Evolutionary conservation across 1,140 invertebrate genomes (phyloP).

Genomic region (Pristionchus pacificus): DNA sequence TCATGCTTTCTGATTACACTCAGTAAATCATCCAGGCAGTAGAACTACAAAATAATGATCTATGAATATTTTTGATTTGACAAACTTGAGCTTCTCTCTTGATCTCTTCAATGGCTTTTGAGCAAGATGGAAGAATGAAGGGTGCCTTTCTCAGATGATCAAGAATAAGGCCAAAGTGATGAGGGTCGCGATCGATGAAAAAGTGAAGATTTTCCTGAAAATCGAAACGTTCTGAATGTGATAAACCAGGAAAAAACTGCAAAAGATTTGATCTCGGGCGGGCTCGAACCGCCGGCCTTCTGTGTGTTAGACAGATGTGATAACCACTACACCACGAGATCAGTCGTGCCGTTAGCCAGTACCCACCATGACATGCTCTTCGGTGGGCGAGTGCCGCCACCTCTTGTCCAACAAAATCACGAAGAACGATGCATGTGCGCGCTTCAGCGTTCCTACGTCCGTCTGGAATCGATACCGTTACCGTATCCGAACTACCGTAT

Average conservation of each 20-base stretch:
- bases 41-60: not conserved
- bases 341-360: too few relatives aligned
- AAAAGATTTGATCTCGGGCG: constrained; percentile 45
- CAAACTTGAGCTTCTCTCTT: not conserved
- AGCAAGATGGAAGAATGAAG: not conserved
- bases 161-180: not conserved
- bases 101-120: not conserved
- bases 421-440: too few relatives aligned
- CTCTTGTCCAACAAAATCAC: too few relatives aligned
- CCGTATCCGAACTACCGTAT: too few relatives aligned
- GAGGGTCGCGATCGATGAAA: not conserved
- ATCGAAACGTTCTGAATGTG: too few relatives aligned
- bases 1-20: not conserved
- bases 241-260: too few relatives aligned
- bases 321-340: constrained; percentile 43
- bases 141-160: not conserved
- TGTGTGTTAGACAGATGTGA: constrained; percentile 46
- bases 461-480: too few relatives aligned
- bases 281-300: constrained; percentile 43
- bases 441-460: too few relatives aligned
- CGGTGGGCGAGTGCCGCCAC: too few relatives aligned
- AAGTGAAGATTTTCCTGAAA: too few relatives aligned
- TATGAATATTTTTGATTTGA: not conserved
- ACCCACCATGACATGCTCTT: too few relatives aligned
- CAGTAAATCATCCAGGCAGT: not conserved